These are phyloP conservation scores for Halichoeres trimaculatus DNA, from an alignment of 2,113 vertebrate species.

Conservation along the genomic window DNA sequence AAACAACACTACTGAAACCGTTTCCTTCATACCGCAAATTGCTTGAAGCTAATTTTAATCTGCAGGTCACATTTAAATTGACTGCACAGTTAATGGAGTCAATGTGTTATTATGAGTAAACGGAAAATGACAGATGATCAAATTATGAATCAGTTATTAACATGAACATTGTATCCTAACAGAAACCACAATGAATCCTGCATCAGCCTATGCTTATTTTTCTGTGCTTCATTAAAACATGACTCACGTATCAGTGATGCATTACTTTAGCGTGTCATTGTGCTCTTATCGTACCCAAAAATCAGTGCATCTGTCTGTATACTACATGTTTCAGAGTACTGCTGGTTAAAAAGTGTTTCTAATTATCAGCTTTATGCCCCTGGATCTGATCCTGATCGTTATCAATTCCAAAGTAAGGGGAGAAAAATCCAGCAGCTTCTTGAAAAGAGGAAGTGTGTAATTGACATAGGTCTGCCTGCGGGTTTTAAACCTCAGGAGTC, in stretches of 20 bases:
- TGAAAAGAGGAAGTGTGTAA: background rate
- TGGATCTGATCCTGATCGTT: conserved; percentile 32
- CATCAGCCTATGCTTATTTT: background rate
- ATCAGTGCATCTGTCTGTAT: background rate
- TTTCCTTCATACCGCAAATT: background rate
- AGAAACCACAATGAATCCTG: background rate
- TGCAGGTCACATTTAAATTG: background rate
- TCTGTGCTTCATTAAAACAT: conserved; percentile 1
- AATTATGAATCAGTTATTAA: background rate
- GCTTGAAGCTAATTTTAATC: background rate
- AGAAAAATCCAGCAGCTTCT: conserved; percentile 14
- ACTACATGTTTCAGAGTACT: background rate
- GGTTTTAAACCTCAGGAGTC: conserved; percentile 33
- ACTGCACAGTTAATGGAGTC: background rate
- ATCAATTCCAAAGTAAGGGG: conserved; percentile 17
- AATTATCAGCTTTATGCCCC: conserved; percentile 4
- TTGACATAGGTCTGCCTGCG: conserved; percentile 17
- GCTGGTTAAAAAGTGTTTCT: conserved; percentile 4
- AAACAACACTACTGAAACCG: too few relatives aligned
- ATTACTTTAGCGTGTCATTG: background rate
- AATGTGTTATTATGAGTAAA: background rate
- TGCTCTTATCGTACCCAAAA: background rate
- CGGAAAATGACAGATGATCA: background rate
- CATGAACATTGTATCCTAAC: background rate
- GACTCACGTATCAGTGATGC: conserved; percentile 11